phyloP scores from a whole-genome alignment of 2,888 invertebrate genomes.

The Leucozona laternaria region DNA sequence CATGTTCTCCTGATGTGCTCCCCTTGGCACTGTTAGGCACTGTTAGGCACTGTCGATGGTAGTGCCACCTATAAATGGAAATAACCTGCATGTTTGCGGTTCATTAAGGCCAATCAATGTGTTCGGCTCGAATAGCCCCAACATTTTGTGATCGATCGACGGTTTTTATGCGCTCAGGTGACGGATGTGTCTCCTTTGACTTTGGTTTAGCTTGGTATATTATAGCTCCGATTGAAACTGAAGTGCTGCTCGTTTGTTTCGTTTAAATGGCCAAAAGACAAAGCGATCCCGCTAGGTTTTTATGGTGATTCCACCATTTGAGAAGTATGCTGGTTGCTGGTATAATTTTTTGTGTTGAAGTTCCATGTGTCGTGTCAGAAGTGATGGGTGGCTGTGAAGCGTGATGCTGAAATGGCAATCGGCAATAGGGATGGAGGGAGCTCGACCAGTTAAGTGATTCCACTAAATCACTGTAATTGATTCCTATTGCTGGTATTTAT shows the following conservation, averaged over 20 bases:
- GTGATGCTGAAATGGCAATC: conserved; percentile 33
- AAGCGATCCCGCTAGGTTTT: conserved; percentile 73
- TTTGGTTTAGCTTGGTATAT: conserved; percentile 9
- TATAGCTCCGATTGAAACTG: not conserved
- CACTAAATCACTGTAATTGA: conserved; percentile 75
- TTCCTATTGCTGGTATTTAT: conserved; percentile 75
- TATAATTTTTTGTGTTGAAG: conserved; percentile 32
- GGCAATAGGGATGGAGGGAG: not conserved
- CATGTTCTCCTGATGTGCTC: conserved; percentile 29
- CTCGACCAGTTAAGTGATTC: conserved; percentile 60
- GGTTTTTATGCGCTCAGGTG: conserved; percentile 72
- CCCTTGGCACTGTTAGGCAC: conserved; percentile 1
- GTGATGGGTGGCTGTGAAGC: conserved; percentile 68
- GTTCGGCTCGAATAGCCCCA: conserved; percentile 64
- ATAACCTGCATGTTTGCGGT: conserved; percentile 76
- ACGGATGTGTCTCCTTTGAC: conserved; percentile 70
- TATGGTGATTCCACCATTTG: conserved; percentile 64
- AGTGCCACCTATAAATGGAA: conserved; percentile 74
- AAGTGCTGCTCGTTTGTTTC: conserved; percentile 41
- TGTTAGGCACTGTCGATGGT: not conserved
- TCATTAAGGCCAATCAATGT: conserved; percentile 76
- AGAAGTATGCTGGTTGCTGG: not conserved
- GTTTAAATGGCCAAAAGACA: conserved; percentile 64
- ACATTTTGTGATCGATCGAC: conserved; percentile 73
- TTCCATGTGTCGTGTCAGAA: conserved; percentile 64